Base-by-base conservation (phyloP, 2,797 vertebrate genomes). In the Choloepus didactylus region DNA sequence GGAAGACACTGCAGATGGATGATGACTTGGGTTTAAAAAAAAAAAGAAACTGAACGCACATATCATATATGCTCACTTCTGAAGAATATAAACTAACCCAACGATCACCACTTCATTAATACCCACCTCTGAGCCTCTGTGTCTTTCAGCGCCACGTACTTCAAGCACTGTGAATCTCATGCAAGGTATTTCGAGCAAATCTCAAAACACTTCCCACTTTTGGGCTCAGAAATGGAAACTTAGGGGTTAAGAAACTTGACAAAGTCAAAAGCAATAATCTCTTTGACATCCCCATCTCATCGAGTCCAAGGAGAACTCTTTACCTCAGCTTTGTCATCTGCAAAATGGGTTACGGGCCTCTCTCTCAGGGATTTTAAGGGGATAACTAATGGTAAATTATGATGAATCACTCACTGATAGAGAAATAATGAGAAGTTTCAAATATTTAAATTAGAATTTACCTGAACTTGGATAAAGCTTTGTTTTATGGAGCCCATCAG, bases 1-100 rank as follows among this genome's bases (percentile, higher is more conserved):
- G 70, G 97, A 98, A 81, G 98, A 98, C 21, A 94, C 97, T 4
- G 2, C 27, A 60, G 96, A 97, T 9, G 89, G 96, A 59, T 98
- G 96, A 98, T 81, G 27, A 77, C 73, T 6, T 15, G 23, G 18
- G 56, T 69, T 12, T 2, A 41, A 73, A 62, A 23, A 85, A 85
- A 56, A 38, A 64, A 35, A 5, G 25, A 10, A n/a, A 15, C 9
- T 31, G 2, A 62, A 6, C 38, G 31, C n/a, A 3, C 81, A 29
- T 2, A 21, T 19, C 73, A 29, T 25, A 5, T 0, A 5, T 25
- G 31, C 19, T 27, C 54, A 80, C 67, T 80, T 79, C 38, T 31
- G 46, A 83, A 75, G 75, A 67, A 3, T 7, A 0, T 11, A 23
- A 35, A 46, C 19, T 15, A 62, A 44, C 46, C 29, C 18, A 6